Evolutionary conservation across 2,888 invertebrate species (phyloP), one percentile per base, ranked within the genome.

Genomic region (Lathronympha strigana): DNA sequence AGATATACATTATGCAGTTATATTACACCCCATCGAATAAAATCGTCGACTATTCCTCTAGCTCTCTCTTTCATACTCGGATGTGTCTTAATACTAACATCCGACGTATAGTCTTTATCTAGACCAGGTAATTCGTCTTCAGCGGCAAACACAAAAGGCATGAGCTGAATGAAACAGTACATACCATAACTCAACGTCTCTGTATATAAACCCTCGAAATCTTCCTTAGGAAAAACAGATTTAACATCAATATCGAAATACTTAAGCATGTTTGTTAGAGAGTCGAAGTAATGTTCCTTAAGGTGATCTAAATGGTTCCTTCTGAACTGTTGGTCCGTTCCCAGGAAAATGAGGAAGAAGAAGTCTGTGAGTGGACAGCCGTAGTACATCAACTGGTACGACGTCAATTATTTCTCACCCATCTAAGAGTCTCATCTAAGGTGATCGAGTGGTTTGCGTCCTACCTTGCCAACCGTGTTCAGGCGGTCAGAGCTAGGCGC

Each of bases 121-220:
- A 72, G 33, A 47, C 76, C 76, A 6, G 75, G 73, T 1, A 71
- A 28, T 1, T 69, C 67, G 2, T 69, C 68, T 5, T 73, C 69
- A 13, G 57, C 61, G 4, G 69, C 61, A 8, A 76, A 69, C 6
- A 71, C 36, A 4, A 76, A 61, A 0, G 76, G 77, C 5, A 75
- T n/a, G 11, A 72, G 11, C 8, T 70, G 50, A 5, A 76, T 19
- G 0, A 76, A 71, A n/a, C 75, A 66, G 66, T 76, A 74, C 1
- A 86, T 53, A 0, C 80, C 85, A 25, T 76, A 83, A 25, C 78
- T 78, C 5, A 79, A 67, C 58, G 74, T 74, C 1, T 76, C 71
- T 5, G 68, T 68, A 49, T 71, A 84, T 58, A 76, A 71, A 4
- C 63, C 68, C 17, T 86, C 81, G 58, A 82, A 84, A 13, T 73